phyloP scores from a whole-genome alignment of 2,797 vertebrate genomes.

The Parauchenoglanis ngamensis region DNA sequence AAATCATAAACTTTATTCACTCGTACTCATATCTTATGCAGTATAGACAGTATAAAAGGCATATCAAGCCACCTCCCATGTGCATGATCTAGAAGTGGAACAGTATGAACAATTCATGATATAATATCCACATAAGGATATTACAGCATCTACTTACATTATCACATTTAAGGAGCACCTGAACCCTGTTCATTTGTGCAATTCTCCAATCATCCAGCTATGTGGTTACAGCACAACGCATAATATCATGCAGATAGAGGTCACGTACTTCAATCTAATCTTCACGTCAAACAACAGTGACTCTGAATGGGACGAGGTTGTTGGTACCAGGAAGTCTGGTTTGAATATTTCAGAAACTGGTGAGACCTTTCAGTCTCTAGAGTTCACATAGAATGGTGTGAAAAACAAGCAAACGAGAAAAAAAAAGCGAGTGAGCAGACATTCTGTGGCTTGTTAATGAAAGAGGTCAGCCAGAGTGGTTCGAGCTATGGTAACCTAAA shows the following conservation, averaged over 20 bases:
- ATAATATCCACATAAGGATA: neutral
- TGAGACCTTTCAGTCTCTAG: neutral
- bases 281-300: neutral
- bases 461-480: neutral
- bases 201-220: neutral
- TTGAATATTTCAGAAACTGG: neutral
- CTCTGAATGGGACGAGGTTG: no score
- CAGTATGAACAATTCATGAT: neutral
- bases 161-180: neutral
- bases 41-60: neutral
- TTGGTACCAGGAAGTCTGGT: neutral
- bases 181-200: neutral
- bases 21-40: neutral
- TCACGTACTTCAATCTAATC: neutral
- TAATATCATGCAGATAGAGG: neutral
- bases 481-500: neutral
- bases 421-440: neutral
- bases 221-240: neutral
- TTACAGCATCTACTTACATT: neutral
- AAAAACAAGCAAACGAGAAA: neutral
- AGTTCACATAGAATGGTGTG: slow-evolving; percentile 3
- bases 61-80: neutral
- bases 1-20: neutral
- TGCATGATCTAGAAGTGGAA: neutral
- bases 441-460: neutral